Evolutionary conservation across 1,140 invertebrate genomes (phyloP), one percentile per base, ranked within the genome.

Genomic region (Procambarus clarkii): DNA sequence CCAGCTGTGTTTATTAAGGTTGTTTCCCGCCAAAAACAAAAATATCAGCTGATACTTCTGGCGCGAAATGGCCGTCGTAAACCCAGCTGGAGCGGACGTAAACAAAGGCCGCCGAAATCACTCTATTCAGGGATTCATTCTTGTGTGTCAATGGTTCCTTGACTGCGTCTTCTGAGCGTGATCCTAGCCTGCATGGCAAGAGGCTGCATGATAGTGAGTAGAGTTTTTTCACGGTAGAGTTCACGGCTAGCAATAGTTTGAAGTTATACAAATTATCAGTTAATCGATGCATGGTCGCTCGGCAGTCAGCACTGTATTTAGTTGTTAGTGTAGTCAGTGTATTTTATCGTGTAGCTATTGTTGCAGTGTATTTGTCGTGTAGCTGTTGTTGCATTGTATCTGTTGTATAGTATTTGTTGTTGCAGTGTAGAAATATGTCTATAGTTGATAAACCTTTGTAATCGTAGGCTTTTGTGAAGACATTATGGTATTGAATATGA

Each of bases 61-160:
- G 46, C 79, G 46, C 46, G 46, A 45, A 80, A 48, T 50, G 48
- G 54, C 34, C 46, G 60, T 34, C 60, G 60, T 82, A 60, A 60
- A 82, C n/a, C 60, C 80, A 60, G 80, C 50, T 82, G 80, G 44
- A n/a, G 24, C 24, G 50, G 50, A 60, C 18, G 50, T 15, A 82
- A 82, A 82, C 80, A 82, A 82, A 60, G 50, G 15, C 60, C 13
- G 60, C 15, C 60, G 4, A 64, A 18, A 74, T 74, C 69, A 74
- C 8, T 74, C n/a, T 74, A 34, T 5, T 11, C 69, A 74, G 69
- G 69, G 69, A 34, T 74, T 24, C n/a, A 74, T 24, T 74, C 69
- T 74, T 74, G 69, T 34, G 69, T 74, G 69, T 74, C 8, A 34
- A n/a, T 2, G 21, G 69, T n/a, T 1, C 5, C 24, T 24, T 4